phyloP scores from a whole-genome alignment of 2,113 vertebrate species.

The Corapipo altera region DNA sequence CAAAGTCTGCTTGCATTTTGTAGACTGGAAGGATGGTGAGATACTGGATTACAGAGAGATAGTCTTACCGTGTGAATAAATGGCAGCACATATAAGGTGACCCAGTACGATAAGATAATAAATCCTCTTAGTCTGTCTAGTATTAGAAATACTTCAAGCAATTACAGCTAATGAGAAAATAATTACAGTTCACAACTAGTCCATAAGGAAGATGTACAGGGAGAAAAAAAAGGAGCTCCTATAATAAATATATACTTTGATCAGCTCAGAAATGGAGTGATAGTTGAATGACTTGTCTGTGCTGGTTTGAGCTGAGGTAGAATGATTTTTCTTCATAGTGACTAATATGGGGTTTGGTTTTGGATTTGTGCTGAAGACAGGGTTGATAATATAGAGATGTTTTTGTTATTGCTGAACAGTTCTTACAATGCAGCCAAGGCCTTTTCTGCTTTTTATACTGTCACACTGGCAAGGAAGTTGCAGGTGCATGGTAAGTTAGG shows the following conservation, averaged over 20 bases:
- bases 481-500: fast-evolving
- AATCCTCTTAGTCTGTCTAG: neutral
- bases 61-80: neutral
- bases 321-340: neutral
- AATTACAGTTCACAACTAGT: neutral
- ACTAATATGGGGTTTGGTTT: neutral
- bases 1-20: neutral
- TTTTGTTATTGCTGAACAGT: neutral
- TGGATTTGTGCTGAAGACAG: neutral
- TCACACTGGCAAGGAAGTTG: fast-evolving
- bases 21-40: neutral
- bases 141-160: neutral
- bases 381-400: neutral
- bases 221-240: neutral
- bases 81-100: neutral
- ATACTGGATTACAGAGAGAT: neutral
- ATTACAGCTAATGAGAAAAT: conserved; percentile 14
- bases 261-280: neutral
- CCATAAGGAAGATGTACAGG: neutral
- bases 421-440: neutral
- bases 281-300: neutral
- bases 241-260: neutral
- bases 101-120: neutral
- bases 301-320: neutral
- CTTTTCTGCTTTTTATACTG: neutral